Percentiles rank a stretch among this genome's conserved stretches.
These are phyloP conservation scores for Ctenodactylus gundi DNA, from an alignment of 2,113 vertebrate genomes.

Conservation along the genomic window DNA sequence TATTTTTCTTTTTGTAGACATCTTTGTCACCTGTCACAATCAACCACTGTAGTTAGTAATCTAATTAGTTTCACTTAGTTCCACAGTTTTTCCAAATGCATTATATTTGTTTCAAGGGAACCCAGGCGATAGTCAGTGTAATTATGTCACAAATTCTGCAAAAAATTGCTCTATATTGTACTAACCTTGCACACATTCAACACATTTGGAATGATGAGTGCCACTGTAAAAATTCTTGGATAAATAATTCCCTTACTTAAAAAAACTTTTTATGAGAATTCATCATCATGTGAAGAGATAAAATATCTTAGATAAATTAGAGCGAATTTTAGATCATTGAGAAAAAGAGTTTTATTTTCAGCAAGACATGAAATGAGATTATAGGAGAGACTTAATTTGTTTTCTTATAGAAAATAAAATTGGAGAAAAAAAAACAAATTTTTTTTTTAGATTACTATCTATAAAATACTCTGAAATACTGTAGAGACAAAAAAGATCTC, in stretches of 20 bases:
- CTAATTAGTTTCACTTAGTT: background rate
- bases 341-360: slow-evolving; percentile 6
- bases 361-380: background rate
- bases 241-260: background rate
- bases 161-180: background rate
- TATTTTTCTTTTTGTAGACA: background rate
- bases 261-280: background rate
- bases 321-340: background rate
- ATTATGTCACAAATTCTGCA: background rate
- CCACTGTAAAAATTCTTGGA: background rate
- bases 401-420: slow-evolving; percentile 2
- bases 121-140: background rate
- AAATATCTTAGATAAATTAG: background rate
- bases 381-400: background rate
- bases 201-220: background rate
- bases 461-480: background rate
- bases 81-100: background rate
- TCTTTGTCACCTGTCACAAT: background rate
- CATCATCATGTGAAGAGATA: background rate
- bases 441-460: background rate
- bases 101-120: background rate
- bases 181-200: background rate
- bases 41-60: background rate
- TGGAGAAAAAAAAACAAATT: background rate
- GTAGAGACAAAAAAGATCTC: background rate